Evolutionary conservation across 2,797 vertebrate species (phyloP), one percentile per base, ranked within the genome.

Genomic region (Eospalax fontanierii): DNA sequence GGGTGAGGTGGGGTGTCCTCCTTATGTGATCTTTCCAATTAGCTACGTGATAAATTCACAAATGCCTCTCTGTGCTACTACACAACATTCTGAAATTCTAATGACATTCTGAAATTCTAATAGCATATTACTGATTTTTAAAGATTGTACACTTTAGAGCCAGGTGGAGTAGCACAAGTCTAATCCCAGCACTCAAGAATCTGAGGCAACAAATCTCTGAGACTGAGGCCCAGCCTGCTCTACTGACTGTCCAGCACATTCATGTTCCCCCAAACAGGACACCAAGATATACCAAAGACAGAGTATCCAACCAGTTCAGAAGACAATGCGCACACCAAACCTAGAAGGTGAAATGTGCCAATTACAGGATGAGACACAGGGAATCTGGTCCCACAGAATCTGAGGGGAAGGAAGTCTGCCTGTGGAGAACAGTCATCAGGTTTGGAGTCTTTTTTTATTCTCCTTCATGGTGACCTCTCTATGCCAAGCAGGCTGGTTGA

Each of bases 61-160:
- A 82, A 78, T 28, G 59, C 35, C 93, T 43, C 85, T 70, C 9
- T 30, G 26, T 38, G 2, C 68, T 61, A 50, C 35, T 81, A n/a
- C n/a, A 35, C 35, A 43, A 73, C 22, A 18, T 68, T n/a, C n/a
- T 85, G 28, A 93, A 92, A 87, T 90, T 54, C 46, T 95, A 33
- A 57, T 4, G n/a, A n/a, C n/a, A 18, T 68, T n/a, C n/a, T 85
- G 28, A 93, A 92, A 87, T 90, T 54, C 46, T 95, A 33, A 57
- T 4, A 54, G 24, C 71, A 73, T 92, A 66, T 33, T 59, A 87
- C 38, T 73, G 26, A 28, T 66, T 28, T 61, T 61, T 54, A 54
- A 54, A 54, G 14, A 54, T 54, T 7, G 50, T 54, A 54, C 50
- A 54, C 14, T 54, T 54, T 54, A 54, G 50, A 54, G 50, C 12